Conservation (phyloP, 2,888 invertebrate species). For the Trichacis sp. region DNA sequence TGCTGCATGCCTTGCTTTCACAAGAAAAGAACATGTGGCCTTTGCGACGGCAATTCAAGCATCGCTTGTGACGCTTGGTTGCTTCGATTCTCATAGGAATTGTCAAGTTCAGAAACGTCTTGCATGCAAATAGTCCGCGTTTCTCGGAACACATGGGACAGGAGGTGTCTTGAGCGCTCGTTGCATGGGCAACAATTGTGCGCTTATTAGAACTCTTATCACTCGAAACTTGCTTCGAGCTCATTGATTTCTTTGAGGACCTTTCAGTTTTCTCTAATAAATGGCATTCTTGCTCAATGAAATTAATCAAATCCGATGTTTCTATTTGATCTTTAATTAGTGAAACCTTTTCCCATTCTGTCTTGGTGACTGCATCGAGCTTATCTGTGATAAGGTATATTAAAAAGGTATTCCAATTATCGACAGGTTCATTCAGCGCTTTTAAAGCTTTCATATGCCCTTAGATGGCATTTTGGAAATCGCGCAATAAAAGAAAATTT, state of each 20-base stretch:
- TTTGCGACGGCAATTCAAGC: constrained; percentile 22
- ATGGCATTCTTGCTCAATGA: constrained; percentile 11
- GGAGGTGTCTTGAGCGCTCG: neutral
- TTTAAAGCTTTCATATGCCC: constrained; percentile 38
- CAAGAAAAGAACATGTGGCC: constrained; percentile 6
- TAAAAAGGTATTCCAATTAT: constrained; percentile 46
- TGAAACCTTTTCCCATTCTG: constrained; percentile 47
- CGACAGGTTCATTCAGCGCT: constrained; percentile 41
- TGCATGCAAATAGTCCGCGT: constrained; percentile 17
- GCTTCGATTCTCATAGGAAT: constrained; percentile 7
- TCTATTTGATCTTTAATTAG: too few species aligned
- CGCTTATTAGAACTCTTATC: neutral
- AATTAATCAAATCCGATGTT: constrained; percentile 11
- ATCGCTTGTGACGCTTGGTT: constrained; percentile 15
- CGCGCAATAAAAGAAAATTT: constrained; percentile 20
- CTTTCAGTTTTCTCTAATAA: constrained; percentile 18
- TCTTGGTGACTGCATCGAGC: constrained; percentile 40
- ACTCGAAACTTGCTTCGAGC: neutral
- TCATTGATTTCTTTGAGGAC: constrained; percentile 12
- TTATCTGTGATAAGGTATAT: constrained; percentile 46
- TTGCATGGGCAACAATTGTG: constrained; percentile 8
- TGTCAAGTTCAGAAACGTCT: constrained; percentile 14
- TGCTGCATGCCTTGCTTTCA: neutral
- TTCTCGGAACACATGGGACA: constrained; percentile 14
- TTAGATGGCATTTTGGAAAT: constrained; percentile 36